Evolutionary conservation across 2,797 vertebrate genomes (phyloP), one percentile per base, ranked within the genome.

Genomic region (Pipistrellus kuhlii): DNA sequence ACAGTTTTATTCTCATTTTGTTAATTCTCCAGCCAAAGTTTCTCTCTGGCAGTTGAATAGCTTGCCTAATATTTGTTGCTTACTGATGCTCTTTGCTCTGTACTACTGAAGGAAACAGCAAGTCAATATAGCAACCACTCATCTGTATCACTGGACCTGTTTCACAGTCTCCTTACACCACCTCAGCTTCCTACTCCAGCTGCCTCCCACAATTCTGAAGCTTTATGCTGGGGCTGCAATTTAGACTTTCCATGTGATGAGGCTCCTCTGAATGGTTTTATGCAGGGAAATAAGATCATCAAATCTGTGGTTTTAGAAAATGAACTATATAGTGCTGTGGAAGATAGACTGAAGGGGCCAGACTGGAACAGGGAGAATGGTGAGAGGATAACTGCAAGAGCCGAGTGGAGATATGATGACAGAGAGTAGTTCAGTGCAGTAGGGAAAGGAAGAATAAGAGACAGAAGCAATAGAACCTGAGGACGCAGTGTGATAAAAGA

Each of bases 1-100:
- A 90, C 13, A 18, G 41, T n/a, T 57, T 91, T 64, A 76, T 87
- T 88, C 48, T 72, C 25, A 27, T 75, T 68, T 85, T 82, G 51
- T 71, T 84, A 85, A n/a, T 66, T 94, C 55, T 88, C 32, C n/a
- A 81, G n/a, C 38, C 57, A 32, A 55, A 72, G 62, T 17, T 48
- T 90, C 80, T 77, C 44, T 64, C 14, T 71, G 20, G 27, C 23
- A 53, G 8, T 68, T 44, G 35, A 25, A 80, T 6, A 59, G 30
- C 21, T 44, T 38, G 44, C 41, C 68, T 51, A 53, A 8, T 64
- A 46, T 6, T 4, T 91, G 17, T 25, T 82, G 51, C 46, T 64
- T 48, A 32, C 20, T 5, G 3, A 68, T 32, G 85, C n/a, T 48
- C 41, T 87, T 57, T 25, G 8, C 11, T 73, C 9, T 7, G 3